Conservation (phyloP, 2,113 vertebrate genomes). For the Lutjanus erythropterus region DNA sequence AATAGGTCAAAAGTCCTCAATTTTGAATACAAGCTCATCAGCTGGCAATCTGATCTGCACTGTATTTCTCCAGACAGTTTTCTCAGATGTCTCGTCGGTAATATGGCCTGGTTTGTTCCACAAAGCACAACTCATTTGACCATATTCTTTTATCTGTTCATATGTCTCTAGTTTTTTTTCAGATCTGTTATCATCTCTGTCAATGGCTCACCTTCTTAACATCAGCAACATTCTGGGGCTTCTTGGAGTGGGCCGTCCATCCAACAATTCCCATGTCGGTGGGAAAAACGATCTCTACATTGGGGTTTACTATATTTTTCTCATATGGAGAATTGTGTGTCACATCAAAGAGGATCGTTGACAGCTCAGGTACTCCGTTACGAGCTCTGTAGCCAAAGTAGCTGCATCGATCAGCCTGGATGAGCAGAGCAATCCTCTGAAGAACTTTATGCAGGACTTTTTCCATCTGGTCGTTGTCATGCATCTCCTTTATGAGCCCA, state of each 20-base stretch:
- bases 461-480: conserved; percentile 77
- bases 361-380: conserved; percentile 88
- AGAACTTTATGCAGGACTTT: conserved; percentile 84
- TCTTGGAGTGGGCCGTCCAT: conserved; percentile 90
- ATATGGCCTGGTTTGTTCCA: not conserved
- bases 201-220: conserved; percentile 88
- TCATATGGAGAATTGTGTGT: conserved; percentile 87
- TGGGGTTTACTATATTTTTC: conserved; percentile 86
- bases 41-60: no score
- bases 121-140: not conserved
- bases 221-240: conserved; percentile 88
- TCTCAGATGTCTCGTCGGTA: no score
- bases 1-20: not conserved
- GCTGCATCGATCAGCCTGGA: conserved; percentile 89
- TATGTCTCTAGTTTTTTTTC: not conserved
- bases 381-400: conserved; percentile 84
- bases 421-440: conserved; percentile 85
- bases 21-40: no score
- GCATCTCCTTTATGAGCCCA: conserved; percentile 85
- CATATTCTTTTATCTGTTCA: not conserved
- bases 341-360: conserved; percentile 87
- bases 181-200: not conserved
- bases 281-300: conserved; percentile 89
- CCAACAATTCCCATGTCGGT: conserved; percentile 90
- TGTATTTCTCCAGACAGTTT: no score